Base-by-base conservation (phyloP, 1,140 invertebrate genomes). In the Orius insidiosus region DNA sequence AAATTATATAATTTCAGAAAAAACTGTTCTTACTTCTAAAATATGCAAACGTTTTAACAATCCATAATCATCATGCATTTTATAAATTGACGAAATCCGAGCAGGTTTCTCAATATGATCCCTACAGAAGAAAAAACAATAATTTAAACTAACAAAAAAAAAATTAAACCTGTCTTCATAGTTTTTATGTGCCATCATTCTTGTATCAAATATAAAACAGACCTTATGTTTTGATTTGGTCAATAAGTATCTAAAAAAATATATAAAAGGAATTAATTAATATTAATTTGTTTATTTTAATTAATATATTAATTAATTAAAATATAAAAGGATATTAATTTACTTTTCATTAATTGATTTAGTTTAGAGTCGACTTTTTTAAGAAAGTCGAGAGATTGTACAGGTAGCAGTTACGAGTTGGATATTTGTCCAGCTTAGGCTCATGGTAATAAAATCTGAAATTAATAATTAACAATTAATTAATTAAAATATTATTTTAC, bases 81-180 rank as follows among this genome's bases (percentile, higher is more conserved):
- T 64, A 58, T 74, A 76, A 41, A 88, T 81, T 18, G 64, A 68
- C 5, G 67, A 64, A 46, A 87, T 75, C 47, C 85, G 68, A 50
- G 74, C 68, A 3, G 85, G 82, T 54, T 72, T 72, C 61, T 92
- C 86, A n/a, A 80, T 77, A 66, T 85, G 83, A 13, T 66, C 68
- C 11, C 67, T 71, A 51, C n/a, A n/a, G n/a, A n/a, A n/a, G n/a
- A n/a, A n/a, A n/a, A n/a, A n/a, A n/a, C n/a, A n/a, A n/a, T n/a
- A n/a, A n/a, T n/a, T n/a, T n/a, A n/a, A n/a, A n/a, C n/a, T n/a
- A n/a, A n/a, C n/a, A n/a, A n/a, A n/a, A n/a, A n/a, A n/a, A n/a
- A n/a, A n/a, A n/a, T n/a, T n/a, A n/a, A n/a, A n/a, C n/a, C n/a
- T n/a, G n/a, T 78, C 71, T 42, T 64, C 63, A 1, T 67, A 58